These are phyloP conservation scores for Caenorhabditis sp. DNA, from an alignment of 2,888 invertebrate genomes.

Conservation along the genomic window DNA sequence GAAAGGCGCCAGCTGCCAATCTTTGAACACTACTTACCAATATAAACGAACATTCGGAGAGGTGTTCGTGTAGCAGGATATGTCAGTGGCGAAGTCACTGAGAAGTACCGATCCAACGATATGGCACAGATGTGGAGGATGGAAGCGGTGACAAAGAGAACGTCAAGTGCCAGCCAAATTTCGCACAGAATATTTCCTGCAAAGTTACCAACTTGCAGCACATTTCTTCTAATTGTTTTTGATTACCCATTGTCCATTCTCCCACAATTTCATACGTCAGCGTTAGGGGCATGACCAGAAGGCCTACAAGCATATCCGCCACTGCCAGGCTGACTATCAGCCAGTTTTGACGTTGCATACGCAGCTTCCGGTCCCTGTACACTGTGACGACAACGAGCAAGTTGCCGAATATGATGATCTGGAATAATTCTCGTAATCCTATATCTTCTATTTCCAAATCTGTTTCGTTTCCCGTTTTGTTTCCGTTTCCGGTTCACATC, in stretches of 20 bases:
- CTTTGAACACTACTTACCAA: constrained; percentile 69
- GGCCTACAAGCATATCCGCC: constrained; percentile 84
- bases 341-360: constrained; percentile 85
- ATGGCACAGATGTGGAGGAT: constrained; percentile 84
- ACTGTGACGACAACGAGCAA: constrained; percentile 82
- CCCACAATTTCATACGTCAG: constrained; percentile 85
- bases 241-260: constrained; percentile 85
- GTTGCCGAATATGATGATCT: constrained; percentile 82
- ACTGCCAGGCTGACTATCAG: constrained; percentile 84
- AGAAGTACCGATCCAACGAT: constrained; percentile 82
- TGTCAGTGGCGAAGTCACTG: constrained; percentile 80
- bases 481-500: constrained; percentile 24
- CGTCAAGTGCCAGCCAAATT: constrained; percentile 85
- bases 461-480: background rate
- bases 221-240: constrained; percentile 1
- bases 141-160: constrained; percentile 85
- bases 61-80: constrained; percentile 81
- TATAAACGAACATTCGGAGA: constrained; percentile 79
- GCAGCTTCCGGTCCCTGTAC: constrained; percentile 79
- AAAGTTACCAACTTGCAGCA: constrained; percentile 36
- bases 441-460: constrained; percentile 11
- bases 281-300: constrained; percentile 85
- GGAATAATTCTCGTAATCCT: constrained; percentile 54
- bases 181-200: constrained; percentile 84
- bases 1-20: background rate